phyloP scores from a whole-genome alignment of 2,888 invertebrate species.

The Oscheius sp. region DNA sequence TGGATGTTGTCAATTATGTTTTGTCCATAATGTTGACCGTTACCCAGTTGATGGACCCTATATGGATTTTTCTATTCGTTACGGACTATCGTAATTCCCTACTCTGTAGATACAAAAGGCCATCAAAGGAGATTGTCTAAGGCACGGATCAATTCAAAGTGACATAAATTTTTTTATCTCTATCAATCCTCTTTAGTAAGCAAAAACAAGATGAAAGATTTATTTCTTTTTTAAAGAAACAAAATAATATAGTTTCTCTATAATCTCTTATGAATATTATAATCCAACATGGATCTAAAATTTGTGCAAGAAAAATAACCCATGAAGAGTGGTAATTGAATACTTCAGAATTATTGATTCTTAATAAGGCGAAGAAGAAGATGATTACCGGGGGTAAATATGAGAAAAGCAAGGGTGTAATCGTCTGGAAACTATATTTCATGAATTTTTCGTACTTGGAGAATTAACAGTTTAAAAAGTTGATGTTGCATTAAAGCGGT shows the following conservation, averaged over 20 bases:
- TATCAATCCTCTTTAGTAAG: background rate
- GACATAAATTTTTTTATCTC: background rate
- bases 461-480: background rate
- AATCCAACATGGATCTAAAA: conserved; percentile 7
- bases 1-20: background rate
- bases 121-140: conserved; percentile 1
- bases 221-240: background rate
- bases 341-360: background rate
- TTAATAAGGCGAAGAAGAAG: background rate
- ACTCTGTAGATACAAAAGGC: background rate
- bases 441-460: background rate
- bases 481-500: background rate
- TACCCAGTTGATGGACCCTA: conserved; percentile 5
- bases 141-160: background rate
- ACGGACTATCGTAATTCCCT: conserved; percentile 8
- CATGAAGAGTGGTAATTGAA: background rate
- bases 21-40: conserved; percentile 6
- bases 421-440: background rate
- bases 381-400: background rate
- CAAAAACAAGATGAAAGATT: too few relatives aligned
- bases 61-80: conserved; percentile 9
- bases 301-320: background rate
- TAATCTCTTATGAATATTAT: background rate
- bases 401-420: conserved; percentile 1
- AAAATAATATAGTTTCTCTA: background rate